Evolutionary conservation across 2,888 invertebrate species (phyloP).

Genomic region (Drosophila borealis): DNA sequence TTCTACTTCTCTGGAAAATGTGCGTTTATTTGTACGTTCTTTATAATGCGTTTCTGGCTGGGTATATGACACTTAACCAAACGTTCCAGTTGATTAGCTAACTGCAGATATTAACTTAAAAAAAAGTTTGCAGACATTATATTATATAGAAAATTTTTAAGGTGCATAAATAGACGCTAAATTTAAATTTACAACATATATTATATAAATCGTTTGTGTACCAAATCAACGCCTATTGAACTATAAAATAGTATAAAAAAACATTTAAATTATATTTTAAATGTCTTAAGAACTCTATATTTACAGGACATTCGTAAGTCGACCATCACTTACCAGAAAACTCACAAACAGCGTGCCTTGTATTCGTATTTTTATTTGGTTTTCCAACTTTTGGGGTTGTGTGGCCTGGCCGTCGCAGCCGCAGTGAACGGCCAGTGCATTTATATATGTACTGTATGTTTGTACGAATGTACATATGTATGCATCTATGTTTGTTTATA

Average conservation of each 20-base stretch:
- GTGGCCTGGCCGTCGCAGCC: constrained; percentile 61
- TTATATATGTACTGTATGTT: constrained; percentile 29
- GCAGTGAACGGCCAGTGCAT: constrained; percentile 57
- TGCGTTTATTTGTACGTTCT: constrained; percentile 74
- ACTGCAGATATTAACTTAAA: not conserved
- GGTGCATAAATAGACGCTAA: not conserved
- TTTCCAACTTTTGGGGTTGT: constrained; percentile 79
- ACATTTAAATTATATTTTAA: not conserved
- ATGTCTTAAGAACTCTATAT: not conserved
- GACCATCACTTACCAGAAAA: constrained; percentile 38
- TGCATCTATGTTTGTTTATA: constrained; percentile 28
- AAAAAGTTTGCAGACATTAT: not conserved
- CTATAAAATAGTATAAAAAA: not conserved
- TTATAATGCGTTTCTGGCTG: constrained; percentile 62
- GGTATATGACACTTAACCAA: constrained; percentile 56
- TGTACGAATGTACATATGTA: constrained; percentile 16
- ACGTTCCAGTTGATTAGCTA: not conserved
- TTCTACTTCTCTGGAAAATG: constrained; percentile 81
- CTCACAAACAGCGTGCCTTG: constrained; percentile 66
- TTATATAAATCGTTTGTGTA: not conserved
- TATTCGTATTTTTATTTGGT: constrained; percentile 76
- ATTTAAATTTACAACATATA: not conserved
- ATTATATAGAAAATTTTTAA: not conserved
- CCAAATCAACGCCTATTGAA: not conserved
- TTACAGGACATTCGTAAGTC: constrained; percentile 42